Evolutionary conservation across 2,113 vertebrate genomes (phyloP).

Genomic region (Hoplias malabaricus): DNA sequence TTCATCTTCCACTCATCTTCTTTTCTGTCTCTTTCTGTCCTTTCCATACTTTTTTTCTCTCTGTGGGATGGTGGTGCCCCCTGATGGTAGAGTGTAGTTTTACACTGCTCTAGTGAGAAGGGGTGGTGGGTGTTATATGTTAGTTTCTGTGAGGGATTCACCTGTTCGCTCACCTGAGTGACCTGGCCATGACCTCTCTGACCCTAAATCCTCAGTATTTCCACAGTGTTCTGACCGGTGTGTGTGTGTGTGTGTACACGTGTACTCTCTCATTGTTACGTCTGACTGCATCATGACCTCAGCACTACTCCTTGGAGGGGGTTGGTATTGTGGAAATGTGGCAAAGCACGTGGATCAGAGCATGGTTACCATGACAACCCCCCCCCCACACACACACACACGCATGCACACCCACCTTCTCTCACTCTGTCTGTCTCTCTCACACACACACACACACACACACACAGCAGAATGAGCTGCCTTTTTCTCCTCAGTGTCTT

Average conservation of each 20-base stretch:
- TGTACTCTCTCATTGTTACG: slow-evolving; percentile 57
- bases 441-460: too few species aligned
- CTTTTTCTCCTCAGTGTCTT: not conserved
- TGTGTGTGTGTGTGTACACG: not conserved
- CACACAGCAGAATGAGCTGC: too few species aligned
- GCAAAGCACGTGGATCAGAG: slow-evolving; percentile 65
- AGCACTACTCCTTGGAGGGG: slow-evolving; percentile 45
- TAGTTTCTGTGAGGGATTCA: not conserved
- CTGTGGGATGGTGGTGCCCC: slow-evolving; percentile 73
- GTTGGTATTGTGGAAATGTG: slow-evolving; percentile 59
- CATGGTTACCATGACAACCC: slow-evolving; percentile 72
- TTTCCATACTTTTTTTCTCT: not conserved
- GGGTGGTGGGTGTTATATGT: not conserved
- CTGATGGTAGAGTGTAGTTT: slow-evolving; percentile 72
- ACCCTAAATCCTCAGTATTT: too few species aligned
- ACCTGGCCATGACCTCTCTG: not conserved
- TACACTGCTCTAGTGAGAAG: slow-evolving; percentile 38
- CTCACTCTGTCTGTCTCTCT: too few species aligned
- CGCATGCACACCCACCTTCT: too few species aligned
- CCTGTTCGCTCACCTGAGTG: not conserved
- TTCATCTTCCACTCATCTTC: not conserved
- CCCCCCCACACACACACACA: too few species aligned
- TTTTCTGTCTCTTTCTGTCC: slow-evolving; percentile 47
- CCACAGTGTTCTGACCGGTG: too few species aligned
- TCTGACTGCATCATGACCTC: slow-evolving; percentile 71